Evolutionary conservation across 2,113 vertebrate species (phyloP), one percentile per base, ranked within the genome.

Genomic region (Odobenus rosmarus): DNA sequence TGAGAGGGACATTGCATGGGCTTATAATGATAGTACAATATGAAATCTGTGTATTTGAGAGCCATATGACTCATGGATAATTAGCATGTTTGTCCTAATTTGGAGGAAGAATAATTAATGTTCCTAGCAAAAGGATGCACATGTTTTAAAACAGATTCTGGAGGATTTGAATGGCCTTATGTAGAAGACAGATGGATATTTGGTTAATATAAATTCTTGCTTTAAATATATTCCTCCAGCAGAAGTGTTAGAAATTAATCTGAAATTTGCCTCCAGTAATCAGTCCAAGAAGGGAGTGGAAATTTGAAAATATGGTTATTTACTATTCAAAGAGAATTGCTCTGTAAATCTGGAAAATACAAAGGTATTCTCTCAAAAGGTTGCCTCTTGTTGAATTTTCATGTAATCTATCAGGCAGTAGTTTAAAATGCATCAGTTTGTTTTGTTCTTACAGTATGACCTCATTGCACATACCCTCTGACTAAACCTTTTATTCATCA

Each of bases 231-330:
- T 72, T 94, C n/a, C 15, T 88, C 62, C 72, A 91, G 95, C 81
- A 74, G 87, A 97, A 74, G n/a, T 91, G 96, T 80, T 83, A 67
- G 79, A 97, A 96, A 96, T 96, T 81, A 96, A 57, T 89, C 23
- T 53, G 62, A 93, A 93, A 95, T 84, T 96, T 91, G 79, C 53
- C 39, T 95, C 71, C 51, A 88, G 76, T 33, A 80, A 33, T 88
- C 55, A 90, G 6, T 55, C 26, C 91, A 93, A 49, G 31, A 86
- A 36, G 83, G 26, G 51, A 85, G 33, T 71, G 9, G 39, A 77
- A 79, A 67, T 64, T 9, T 94, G 61, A 88, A 92, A 95, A 72
- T 46, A 7, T 85, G 33, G 23, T 53, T 64, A 42, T 77, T 95
- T 84, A 67, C 86, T 36, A 88, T 46, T 62, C 31, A 57, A 59